phyloP scores from a whole-genome alignment of 2,888 invertebrate species.

The Auanema freiburgensis region DNA sequence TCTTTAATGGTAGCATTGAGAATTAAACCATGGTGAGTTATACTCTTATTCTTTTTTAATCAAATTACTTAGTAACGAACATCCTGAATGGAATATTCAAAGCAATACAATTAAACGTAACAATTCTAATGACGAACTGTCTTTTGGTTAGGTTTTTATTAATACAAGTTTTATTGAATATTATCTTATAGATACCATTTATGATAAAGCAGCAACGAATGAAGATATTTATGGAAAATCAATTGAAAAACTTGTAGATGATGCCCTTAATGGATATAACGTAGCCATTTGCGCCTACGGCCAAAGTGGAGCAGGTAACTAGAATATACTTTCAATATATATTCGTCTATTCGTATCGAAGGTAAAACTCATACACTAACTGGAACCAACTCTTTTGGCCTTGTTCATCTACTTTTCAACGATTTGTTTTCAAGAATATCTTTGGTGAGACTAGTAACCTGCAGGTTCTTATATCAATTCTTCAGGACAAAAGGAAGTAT shows the following conservation, averaged over 20 bases:
- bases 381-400: constrained; percentile 5
- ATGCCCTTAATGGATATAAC: constrained; percentile 14
- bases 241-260: constrained; percentile 1
- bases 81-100: too few relatives aligned
- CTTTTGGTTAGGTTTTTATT: too few relatives aligned
- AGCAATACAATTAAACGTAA: too few relatives aligned
- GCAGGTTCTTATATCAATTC: neutral
- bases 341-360: neutral
- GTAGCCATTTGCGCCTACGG: constrained; percentile 17
- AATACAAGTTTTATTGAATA: too few relatives aligned
- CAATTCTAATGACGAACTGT: too few relatives aligned
- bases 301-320: constrained; percentile 14
- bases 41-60: too few relatives aligned
- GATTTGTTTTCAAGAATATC: constrained; percentile 11
- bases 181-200: constrained; percentile 17
- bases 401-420: constrained; percentile 1
- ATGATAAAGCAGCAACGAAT: neutral
- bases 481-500: constrained; percentile 7
- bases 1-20: too few relatives aligned
- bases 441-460: neutral
- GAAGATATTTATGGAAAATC: constrained; percentile 6
- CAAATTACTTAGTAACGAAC: too few relatives aligned
- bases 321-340: neutral
- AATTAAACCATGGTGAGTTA: too few relatives aligned
- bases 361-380: constrained; percentile 21